Base-by-base conservation (phyloP, 2,888 invertebrate genomes). In the Scaptomyza tumidula region DNA sequence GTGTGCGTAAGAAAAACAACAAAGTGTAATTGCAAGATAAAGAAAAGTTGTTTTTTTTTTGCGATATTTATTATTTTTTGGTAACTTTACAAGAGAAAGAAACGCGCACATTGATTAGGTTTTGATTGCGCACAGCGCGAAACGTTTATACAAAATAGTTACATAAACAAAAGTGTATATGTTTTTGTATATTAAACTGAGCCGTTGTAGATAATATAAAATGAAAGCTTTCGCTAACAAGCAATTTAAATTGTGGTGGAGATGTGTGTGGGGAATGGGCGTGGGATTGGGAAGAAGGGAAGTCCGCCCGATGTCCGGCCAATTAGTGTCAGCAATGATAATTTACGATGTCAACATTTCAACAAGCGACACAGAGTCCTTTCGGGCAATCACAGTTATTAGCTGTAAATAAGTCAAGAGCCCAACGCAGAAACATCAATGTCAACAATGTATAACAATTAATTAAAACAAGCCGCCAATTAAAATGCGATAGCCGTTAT, bases 331-430 rank as follows among this genome's bases (percentile, higher is more conserved):
- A 33, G 24, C 69, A 67, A 75, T 74, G 74, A 74, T 75, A 75
- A 78, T 75, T 86, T 65, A 62, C 65, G 55, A 57, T 82, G 88
- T 81, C 81, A 84, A 64, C 75, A 78, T 71, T 35, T 77, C 60
- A 68, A 41, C 74, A 41, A 14, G 39, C 39, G 39, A 39, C 6
- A 3, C 46, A 43, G 45, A 39, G 74, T 75, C 74, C 78, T 73
- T 61, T 11, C 70, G 62, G 68, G 24, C 73, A 80, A 80, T 71
- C 61, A 81, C 33, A 48, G 75, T 84, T 80, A 88, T 84, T 84
- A 84, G 54, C 48, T 19, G 35, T 46, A 53, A 58, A 48, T 52
- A 60, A 58, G 57, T 65, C 35, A 55, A 48, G 31, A 46, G 55
- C 24, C 24, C 24, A 24, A 4, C 24, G 24, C 35, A 56, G 46